Evolutionary conservation across 2,888 invertebrate genomes (phyloP).

Genomic region (Conops quadrifasciatus): DNA sequence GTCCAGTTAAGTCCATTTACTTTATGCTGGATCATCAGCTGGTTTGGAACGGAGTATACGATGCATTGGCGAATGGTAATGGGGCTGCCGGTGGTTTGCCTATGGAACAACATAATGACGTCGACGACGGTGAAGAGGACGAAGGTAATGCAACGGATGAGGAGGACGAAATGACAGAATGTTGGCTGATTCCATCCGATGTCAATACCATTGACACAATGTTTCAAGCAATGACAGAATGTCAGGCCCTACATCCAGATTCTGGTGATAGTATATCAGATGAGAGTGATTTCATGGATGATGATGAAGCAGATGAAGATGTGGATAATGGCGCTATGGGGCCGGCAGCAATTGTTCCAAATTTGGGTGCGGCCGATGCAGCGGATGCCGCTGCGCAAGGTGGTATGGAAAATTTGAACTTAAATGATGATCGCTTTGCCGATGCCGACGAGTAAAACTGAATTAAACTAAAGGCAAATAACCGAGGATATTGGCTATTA

Average conservation of each 20-base stretch:
- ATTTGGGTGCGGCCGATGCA: constrained; percentile 39
- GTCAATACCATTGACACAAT: constrained; percentile 71
- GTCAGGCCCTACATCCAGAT: constrained; percentile 84
- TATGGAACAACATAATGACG: constrained; percentile 38
- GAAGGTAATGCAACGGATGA: constrained; percentile 62
- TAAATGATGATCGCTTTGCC: constrained; percentile 62
- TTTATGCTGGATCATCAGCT: constrained; percentile 62
- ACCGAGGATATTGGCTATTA: constrained; percentile 11
- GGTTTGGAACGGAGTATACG: constrained; percentile 60
- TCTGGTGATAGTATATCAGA: constrained; percentile 69
- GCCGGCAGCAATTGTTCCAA: constrained; percentile 39
- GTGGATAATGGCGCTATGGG: constrained; percentile 42
- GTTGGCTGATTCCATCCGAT: constrained; percentile 77
- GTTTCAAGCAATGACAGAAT: constrained; percentile 78
- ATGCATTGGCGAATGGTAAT: constrained; percentile 33
- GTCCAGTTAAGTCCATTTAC: constrained; percentile 60
- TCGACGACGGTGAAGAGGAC: constrained; percentile 49
- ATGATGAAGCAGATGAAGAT: constrained; percentile 47
- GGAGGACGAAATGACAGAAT: constrained; percentile 69
- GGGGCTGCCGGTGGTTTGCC: constrained; percentile 39
- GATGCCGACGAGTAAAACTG: constrained; percentile 60
- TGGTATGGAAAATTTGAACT: constrained; percentile 60
- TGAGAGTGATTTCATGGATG: constrained; percentile 62
- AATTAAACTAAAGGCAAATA: neutral
- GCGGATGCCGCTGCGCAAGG: constrained; percentile 50